Percentiles rank a stretch among this genome's conserved stretches.
Evolutionary conservation across 2,888 invertebrate species (phyloP).

Genomic region (Vannuccia rotundouncinata): DNA sequence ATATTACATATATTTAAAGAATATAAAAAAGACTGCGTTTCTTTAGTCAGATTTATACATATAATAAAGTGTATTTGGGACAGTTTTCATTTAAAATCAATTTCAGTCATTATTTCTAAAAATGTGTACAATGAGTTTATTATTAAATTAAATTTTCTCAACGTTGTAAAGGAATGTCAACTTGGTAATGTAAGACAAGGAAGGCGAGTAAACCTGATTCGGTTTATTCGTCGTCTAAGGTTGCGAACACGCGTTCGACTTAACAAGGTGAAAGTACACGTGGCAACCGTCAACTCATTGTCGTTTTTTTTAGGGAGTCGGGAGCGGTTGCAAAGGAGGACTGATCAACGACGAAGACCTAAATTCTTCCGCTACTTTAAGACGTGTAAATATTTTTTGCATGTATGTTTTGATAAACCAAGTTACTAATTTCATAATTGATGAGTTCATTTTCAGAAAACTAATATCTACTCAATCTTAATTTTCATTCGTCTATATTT

Average conservation of each 20-base stretch:
- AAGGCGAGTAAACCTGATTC: background rate
- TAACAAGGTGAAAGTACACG: background rate
- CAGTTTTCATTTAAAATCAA: too few species aligned
- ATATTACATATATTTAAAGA: too few species aligned
- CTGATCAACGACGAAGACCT: background rate
- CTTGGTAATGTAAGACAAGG: background rate
- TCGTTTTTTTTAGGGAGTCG: background rate
- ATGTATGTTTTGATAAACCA: background rate
- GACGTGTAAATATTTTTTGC: background rate
- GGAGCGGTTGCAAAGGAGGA: background rate
- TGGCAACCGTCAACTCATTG: background rate
- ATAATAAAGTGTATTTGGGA: too few species aligned
- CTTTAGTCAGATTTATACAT: too few species aligned
- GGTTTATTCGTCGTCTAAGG: background rate
- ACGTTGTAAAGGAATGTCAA: background rate
- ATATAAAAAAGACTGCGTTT: too few species aligned
- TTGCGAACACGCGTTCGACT: background rate
- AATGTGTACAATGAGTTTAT: background rate
- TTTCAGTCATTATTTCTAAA: background rate
- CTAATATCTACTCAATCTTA: background rate
- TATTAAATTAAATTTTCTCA: background rate
- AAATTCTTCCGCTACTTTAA: constrained; percentile 2
- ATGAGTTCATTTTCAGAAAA: background rate
- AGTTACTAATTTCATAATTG: background rate
- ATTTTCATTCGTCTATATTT: background rate